Conservation (phyloP, 2,113 vertebrate species). For the Etia nguti region DNA sequence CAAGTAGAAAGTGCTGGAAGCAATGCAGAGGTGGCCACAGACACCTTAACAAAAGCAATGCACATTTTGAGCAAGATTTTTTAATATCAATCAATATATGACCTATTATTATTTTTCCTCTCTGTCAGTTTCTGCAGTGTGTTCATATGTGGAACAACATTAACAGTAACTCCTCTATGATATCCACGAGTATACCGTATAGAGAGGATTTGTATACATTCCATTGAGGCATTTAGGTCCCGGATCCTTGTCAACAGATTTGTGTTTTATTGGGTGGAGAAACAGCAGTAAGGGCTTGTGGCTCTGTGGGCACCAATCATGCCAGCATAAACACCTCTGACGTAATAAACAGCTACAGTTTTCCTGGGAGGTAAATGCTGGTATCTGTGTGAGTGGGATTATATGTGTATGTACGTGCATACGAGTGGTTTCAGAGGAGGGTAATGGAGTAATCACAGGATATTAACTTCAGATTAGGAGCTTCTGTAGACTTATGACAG, state of each 20-base stretch:
- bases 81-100: neutral
- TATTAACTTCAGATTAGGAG: neutral
- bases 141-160: neutral
- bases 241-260: constrained; percentile 55
- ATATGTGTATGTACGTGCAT: neutral
- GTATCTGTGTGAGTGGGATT: constrained; percentile 1
- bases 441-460: neutral
- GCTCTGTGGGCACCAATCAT: constrained; percentile 47
- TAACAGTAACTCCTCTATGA: neutral
- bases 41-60: neutral
- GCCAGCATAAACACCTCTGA: constrained; percentile 61
- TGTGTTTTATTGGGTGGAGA: constrained; percentile 54
- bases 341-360: constrained; percentile 33
- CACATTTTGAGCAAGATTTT: neutral
- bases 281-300: constrained; percentile 40
- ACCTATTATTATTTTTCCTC: neutral
- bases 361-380: constrained; percentile 12
- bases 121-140: neutral
- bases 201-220: constrained; percentile 16
- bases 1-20: neutral
- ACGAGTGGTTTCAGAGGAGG: neutral
- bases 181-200: neutral
- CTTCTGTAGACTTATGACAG: neutral
- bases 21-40: rapidly evolving
- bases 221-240: constrained; percentile 27